Base-by-base conservation (phyloP, 2,797 vertebrate genomes). In the Novumbra hubbsi region DNA sequence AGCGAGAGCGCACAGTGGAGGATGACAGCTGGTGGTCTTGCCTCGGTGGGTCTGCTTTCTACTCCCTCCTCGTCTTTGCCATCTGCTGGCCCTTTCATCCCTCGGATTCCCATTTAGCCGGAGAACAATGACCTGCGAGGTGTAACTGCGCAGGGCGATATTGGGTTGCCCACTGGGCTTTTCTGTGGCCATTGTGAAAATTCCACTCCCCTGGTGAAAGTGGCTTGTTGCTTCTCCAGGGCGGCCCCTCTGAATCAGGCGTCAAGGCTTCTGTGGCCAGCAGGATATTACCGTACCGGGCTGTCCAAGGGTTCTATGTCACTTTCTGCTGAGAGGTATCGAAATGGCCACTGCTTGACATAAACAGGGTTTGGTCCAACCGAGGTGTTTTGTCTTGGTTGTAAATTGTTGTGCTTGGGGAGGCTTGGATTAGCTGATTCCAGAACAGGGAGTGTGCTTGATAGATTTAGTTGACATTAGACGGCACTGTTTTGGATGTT, bases 81-180 rank as follows among this genome's bases (percentile, higher is more conserved):
- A 91, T 91, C 89, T 91, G 91, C 86, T 84, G 76, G 55, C 69
- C 24, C 81, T 82, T 81, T 90, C 82, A 85, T 89, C 86, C 62
- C 45, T 85, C 81, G 88, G 83, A 84, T 81, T 83, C 81, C 77
- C 78, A 41, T 82, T 85, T 89, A 83, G 82, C 64, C 72, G 70
- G 65, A 72, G 85, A 89, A 93, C 92, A 94, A 92, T 93, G 85
- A 83, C 79, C 84, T 34, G 80, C 60, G 71, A 81, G 81, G 71
- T 85, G 87, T 89, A 89, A 89, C 81, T 76, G 80, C 85, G 88
- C 88, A 84, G 83, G 74, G 21, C 83, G 77, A 74, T 85, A 83
- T 80, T 73, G 71, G 79, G 62, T 84, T 81, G 71, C 80, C 77
- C 57, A 71, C 70, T 30, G 75, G 64, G 69, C 49, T 68, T 72